These are phyloP conservation scores for Brachionus rotundiformis DNA, from an alignment of 1,140 invertebrate species.

Conservation along the genomic window DNA sequence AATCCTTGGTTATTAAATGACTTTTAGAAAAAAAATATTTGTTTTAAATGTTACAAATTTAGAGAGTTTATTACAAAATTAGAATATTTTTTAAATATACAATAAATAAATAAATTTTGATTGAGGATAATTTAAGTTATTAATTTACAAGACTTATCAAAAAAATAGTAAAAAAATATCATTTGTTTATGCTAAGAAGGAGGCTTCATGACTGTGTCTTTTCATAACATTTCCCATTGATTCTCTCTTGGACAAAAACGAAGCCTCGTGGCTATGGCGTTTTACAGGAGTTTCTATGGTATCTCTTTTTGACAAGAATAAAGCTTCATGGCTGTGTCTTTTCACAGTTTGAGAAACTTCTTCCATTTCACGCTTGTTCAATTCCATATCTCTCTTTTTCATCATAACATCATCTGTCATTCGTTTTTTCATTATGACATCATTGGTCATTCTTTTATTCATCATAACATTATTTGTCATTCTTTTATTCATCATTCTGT, in stretches of 20 bases:
- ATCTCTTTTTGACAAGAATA: not conserved
- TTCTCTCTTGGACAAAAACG: not conserved
- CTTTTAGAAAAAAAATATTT: not conserved
- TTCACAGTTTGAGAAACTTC: not conserved
- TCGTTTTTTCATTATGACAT: too few species aligned
- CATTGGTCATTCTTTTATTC: not conserved
- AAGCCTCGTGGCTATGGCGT: not conserved
- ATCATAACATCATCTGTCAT: not conserved
- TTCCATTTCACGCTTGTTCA: too few species aligned
- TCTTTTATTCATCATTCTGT: not conserved
- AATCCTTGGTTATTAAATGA: not conserved
- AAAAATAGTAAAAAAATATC: not conserved
- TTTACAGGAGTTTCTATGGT: not conserved
- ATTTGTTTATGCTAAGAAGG: not conserved
- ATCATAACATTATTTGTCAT: not conserved
- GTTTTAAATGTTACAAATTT: not conserved
- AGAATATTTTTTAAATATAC: not conserved
- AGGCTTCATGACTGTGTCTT: not conserved
- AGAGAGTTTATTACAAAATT: not conserved
- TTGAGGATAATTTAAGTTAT: too few species aligned
- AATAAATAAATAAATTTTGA: too few species aligned
- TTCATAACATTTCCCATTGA: not conserved
- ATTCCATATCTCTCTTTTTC: not conserved
- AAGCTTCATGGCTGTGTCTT: not conserved
- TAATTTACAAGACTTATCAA: not conserved